Base-by-base conservation (phyloP, 2,888 invertebrate species). In the Drosophila merina region DNA sequence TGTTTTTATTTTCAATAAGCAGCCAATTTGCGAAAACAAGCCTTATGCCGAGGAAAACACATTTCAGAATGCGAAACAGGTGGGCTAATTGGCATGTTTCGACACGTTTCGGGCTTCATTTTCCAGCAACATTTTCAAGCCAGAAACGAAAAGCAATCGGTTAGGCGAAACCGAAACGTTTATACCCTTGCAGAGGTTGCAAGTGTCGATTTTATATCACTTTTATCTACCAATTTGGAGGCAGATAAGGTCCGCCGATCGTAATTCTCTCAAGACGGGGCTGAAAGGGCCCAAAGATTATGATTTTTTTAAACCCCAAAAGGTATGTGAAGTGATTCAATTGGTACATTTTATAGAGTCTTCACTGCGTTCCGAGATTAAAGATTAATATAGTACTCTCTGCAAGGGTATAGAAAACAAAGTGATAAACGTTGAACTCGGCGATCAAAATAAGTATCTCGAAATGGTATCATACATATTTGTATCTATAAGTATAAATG, bases 1-100 rank as follows among this genome's bases (percentile, higher is more conserved):
- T 80, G 76, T 88, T 88, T 78, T 88, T 74, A 88, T 87, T 88
- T 76, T 30, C 42, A 31, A 75, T 67, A 50, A 40, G 8, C 12
- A 40, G 12, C 12, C 3, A 5, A 38, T 12, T 38, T 38, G 10
- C 33, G 10, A 33, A 5, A 40, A 40, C 14, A 14, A 7, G 14
- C 14, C 36, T 12, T 36, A 12, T 2, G 36, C 36, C 5, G 2
- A 3, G 33, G 33, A 8, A 6, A 36, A 7, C 36, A 28, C 48
- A 57, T 44, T 45, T 40, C 56, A 59, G 47, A 68, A 36, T 28
- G 30, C 25, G 26, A 30, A 40, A 42, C 52, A 57, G 67, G 42
- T 56, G 67, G 42, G 52, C 31, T 48, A 48, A 3, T 28, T 28
- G 28, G 6, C 69, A 69, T 55, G 60, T 74, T 57, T 38, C 42